phyloP scores from a whole-genome alignment of 2,888 invertebrate genomes.

The Digitonthophagus gazella region DNA sequence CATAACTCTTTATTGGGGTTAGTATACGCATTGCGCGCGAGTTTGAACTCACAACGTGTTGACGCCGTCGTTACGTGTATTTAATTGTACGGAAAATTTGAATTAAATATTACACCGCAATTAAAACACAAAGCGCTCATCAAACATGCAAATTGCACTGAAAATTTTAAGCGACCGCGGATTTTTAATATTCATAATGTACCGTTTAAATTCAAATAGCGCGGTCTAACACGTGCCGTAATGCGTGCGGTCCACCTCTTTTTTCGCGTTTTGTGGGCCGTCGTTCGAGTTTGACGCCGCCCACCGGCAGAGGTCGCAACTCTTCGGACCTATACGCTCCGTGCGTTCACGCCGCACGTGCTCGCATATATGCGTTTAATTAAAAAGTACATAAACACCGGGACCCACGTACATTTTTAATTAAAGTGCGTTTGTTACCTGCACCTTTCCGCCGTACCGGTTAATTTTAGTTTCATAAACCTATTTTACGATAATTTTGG shows the following conservation, averaged over 20 bases:
- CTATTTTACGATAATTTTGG: background rate
- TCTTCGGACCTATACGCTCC: background rate
- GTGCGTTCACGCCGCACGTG: constrained; percentile 10
- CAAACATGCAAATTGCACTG: constrained; percentile 53
- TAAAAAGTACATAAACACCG: constrained; percentile 27
- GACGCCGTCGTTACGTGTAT: constrained; percentile 44
- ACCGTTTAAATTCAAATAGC: constrained; percentile 42
- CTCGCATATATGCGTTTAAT: constrained; percentile 22
- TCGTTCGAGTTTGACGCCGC: background rate
- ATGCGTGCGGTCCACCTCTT: constrained; percentile 15
- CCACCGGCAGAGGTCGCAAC: constrained; percentile 1
- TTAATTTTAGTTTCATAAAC: background rate
- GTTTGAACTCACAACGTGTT: constrained; percentile 22
- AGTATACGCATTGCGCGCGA: constrained; percentile 1
- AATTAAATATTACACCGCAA: constrained; percentile 53
- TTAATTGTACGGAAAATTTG: constrained; percentile 53
- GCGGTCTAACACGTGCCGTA: constrained; percentile 34
- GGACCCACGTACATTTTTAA: constrained; percentile 25
- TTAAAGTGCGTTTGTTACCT: constrained; percentile 29
- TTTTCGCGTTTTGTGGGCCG: background rate
- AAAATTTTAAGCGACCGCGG: constrained; percentile 51
- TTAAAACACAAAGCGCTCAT: constrained; percentile 54
- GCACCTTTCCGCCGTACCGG: constrained; percentile 11
- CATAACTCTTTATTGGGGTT: constrained; percentile 46
- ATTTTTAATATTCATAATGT: constrained; percentile 52